These are phyloP conservation scores for Xerus inauris DNA, from an alignment of 2,113 vertebrate genomes.

Conservation along the genomic window DNA sequence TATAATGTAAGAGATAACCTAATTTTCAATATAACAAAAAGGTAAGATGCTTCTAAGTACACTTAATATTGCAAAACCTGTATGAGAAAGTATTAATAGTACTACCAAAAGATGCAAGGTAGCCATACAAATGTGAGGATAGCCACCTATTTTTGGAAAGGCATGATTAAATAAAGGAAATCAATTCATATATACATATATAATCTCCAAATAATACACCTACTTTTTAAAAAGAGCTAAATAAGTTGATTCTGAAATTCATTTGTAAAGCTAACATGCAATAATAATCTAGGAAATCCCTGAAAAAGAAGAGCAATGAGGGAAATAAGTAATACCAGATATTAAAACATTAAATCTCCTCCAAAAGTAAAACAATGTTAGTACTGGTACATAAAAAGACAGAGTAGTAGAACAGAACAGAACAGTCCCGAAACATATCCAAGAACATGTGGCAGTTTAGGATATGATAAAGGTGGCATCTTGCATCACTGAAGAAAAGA, in stretches of 20 bases:
- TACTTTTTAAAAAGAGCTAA: background rate
- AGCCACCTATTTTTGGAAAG: background rate
- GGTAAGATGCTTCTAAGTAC: background rate
- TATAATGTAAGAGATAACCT: background rate
- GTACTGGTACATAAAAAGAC: background rate
- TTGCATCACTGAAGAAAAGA: background rate
- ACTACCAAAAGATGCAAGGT: background rate
- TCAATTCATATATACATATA: background rate
- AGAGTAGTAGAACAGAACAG: background rate
- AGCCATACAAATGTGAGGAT: background rate
- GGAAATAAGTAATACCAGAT: background rate
- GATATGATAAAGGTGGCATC: background rate
- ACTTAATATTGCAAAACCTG: background rate
- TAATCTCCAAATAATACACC: background rate
- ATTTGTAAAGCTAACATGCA: background rate
- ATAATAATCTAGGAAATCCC: background rate
- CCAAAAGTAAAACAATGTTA: background rate
- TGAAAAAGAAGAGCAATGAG: background rate
- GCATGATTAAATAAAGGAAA: background rate
- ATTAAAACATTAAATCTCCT: background rate
- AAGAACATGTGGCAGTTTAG: conserved; percentile 6
- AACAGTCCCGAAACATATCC: background rate
- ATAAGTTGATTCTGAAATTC: background rate
- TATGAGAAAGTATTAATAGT: background rate
- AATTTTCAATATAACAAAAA: background rate